Evolutionary conservation across 2,797 vertebrate genomes (phyloP).

Genomic region (Melopsittacus undulatus): DNA sequence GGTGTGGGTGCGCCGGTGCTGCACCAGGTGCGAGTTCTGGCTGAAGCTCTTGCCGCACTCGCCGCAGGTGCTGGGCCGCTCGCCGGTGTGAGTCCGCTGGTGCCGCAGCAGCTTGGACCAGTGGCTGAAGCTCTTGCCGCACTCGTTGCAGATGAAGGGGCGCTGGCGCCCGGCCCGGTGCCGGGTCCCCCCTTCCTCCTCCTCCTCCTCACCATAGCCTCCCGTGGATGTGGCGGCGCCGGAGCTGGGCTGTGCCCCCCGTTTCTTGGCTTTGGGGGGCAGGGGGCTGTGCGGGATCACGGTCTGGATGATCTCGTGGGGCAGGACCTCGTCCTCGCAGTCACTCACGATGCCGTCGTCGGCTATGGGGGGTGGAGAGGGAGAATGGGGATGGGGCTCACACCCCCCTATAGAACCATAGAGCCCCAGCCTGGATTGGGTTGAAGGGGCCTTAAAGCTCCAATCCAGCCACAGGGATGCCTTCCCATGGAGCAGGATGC

Average conservation of each 20-base stretch:
- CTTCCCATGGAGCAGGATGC: neutral
- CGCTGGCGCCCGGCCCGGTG: conserved; percentile 48
- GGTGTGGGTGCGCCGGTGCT: conserved; percentile 76
- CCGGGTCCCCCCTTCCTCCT: neutral
- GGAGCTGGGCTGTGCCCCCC: neutral
- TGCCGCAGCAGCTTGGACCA: conserved; percentile 78
- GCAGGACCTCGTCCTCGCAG: conserved; percentile 14
- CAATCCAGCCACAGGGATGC: too few relatives aligned
- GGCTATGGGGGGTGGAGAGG: neutral
- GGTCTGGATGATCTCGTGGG: conserved; percentile 8
- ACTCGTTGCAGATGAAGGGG: conserved; percentile 78
- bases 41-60: conserved; percentile 80
- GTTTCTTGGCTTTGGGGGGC: neutral
- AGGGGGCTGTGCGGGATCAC: conserved; percentile 3
- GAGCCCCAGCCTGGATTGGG: too few relatives aligned
- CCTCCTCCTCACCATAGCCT: neutral
- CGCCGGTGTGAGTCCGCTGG: conserved; percentile 76
- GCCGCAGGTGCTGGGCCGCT: conserved; percentile 74
- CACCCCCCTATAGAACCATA: neutral
- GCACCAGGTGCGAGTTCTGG: conserved; percentile 77
- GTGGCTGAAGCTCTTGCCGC: conserved; percentile 78
- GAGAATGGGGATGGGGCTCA: neutral
- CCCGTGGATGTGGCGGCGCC: conserved; percentile 7
- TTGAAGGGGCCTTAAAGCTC: neutral
- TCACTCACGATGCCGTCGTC: neutral